Conservation (phyloP, 2,888 invertebrate species). For the Ceriagrion tenellum region DNA sequence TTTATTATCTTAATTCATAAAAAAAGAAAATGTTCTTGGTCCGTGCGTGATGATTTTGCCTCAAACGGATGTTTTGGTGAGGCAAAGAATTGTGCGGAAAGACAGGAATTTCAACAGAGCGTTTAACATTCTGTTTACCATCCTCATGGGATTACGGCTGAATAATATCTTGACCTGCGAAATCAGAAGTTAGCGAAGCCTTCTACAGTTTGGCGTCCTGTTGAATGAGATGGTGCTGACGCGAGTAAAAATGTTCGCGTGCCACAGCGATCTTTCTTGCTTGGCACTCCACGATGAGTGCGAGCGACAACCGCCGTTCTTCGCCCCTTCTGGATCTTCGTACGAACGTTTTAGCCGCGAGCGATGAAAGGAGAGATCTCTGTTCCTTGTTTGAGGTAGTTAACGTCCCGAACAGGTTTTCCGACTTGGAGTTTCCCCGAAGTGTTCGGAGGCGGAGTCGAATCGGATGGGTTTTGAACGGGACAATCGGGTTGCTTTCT, state of each 20-base stretch:
- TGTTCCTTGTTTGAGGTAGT: slow-evolving; percentile 7
- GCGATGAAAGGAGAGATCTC: slow-evolving; percentile 40
- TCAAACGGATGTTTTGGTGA: too few relatives aligned
- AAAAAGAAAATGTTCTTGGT: too few relatives aligned
- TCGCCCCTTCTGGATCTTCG: not conserved
- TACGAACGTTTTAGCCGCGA: not conserved
- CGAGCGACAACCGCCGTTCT: not conserved
- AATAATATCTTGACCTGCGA: too few relatives aligned
- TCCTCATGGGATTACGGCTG: too few relatives aligned
- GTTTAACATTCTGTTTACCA: too few relatives aligned
- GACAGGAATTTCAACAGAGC: too few relatives aligned
- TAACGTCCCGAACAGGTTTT: slow-evolving; percentile 61
- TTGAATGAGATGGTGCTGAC: not conserved
- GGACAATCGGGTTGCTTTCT: not conserved
- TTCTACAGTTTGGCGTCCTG: too few relatives aligned
- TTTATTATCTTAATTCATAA: too few relatives aligned
- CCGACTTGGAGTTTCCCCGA: slow-evolving; percentile 7
- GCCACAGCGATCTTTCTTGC: not conserved
- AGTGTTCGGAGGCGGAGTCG: not conserved
- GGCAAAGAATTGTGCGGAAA: too few relatives aligned
- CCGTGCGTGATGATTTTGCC: too few relatives aligned
- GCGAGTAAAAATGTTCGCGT: not conserved
- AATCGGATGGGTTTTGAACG: not conserved
- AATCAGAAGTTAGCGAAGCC: too few relatives aligned
- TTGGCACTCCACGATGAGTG: not conserved